Conservation (phyloP, 1,140 invertebrate genomes). For the Trachymyrmex cornetzi region DNA sequence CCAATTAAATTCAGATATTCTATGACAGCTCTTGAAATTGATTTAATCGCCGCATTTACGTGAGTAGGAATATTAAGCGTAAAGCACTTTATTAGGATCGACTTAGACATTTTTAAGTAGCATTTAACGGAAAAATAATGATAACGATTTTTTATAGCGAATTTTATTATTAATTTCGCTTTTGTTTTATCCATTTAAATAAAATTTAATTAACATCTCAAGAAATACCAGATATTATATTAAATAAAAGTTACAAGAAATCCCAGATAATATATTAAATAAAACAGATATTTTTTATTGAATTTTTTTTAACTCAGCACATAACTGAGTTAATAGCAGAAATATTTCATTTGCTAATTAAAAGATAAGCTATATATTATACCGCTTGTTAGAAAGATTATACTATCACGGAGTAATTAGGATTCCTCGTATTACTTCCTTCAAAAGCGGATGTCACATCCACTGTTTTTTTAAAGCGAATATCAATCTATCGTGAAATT, state of each 20-base stretch:
- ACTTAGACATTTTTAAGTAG: background rate
- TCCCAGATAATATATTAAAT: background rate
- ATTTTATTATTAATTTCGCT: background rate
- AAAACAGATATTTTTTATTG: background rate
- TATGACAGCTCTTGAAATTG: constrained; percentile 41
- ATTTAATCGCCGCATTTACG: constrained; percentile 63
- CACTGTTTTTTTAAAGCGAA: background rate
- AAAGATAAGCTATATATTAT: constrained; percentile 31
- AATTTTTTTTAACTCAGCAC: constrained; percentile 7
- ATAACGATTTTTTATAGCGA: background rate
- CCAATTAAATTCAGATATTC: constrained; percentile 61
- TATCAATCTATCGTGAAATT: constrained; percentile 42
- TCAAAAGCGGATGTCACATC: constrained; percentile 15
- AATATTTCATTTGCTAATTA: constrained; percentile 53
- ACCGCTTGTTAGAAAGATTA: constrained; percentile 27
- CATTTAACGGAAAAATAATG: background rate
- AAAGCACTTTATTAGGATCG: constrained; percentile 28
- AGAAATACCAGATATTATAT: too few relatives aligned
- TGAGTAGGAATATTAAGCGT: constrained; percentile 20
- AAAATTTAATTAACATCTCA: too few relatives aligned
- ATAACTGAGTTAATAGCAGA: constrained; percentile 1
- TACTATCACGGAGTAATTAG: constrained; percentile 40
- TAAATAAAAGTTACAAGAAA: background rate
- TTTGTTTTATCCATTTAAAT: too few relatives aligned
- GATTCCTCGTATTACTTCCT: constrained; percentile 30